Evolutionary conservation across 2,797 vertebrate species (phyloP).

Genomic region (Morus bassanus): DNA sequence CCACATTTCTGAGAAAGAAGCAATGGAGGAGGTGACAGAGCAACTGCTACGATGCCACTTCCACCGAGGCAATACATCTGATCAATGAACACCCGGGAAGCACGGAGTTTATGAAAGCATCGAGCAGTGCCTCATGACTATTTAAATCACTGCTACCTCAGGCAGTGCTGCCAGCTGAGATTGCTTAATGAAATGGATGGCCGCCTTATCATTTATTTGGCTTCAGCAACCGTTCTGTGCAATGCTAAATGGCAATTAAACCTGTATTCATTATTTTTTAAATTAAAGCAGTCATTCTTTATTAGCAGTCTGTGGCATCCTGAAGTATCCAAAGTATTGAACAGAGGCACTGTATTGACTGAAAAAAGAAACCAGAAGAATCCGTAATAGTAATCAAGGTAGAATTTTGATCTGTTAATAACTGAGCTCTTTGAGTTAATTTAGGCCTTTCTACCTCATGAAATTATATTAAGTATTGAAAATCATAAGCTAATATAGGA

Average conservation of each 20-base stretch:
- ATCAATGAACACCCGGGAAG: accelerated
- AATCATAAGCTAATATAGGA: background rate
- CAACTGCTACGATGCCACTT: background rate
- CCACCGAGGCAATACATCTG: accelerated
- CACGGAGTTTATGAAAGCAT: background rate
- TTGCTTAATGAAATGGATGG: background rate
- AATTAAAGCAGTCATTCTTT: background rate
- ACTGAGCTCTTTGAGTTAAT: background rate
- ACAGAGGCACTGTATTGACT: background rate
- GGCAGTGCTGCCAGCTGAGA: background rate
- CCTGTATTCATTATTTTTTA: background rate
- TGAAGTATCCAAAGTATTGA: background rate
- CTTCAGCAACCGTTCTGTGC: background rate
- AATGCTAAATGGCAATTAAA: background rate
- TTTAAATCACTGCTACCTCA: background rate
- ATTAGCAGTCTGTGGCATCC: background rate
- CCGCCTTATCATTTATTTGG: background rate
- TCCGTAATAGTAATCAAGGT: background rate
- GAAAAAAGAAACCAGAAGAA: background rate
- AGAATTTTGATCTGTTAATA: background rate
- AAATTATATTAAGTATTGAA: background rate
- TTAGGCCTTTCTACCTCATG: background rate
- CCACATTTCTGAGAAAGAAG: background rate
- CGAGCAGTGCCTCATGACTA: background rate
- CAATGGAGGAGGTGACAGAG: background rate